A percentile compares a stretch with the other conserved stretches of the same genome.
These are phyloP conservation scores for Sebastes cheni DNA, from an alignment of 2,797 vertebrate species.

Conservation along the genomic window DNA sequence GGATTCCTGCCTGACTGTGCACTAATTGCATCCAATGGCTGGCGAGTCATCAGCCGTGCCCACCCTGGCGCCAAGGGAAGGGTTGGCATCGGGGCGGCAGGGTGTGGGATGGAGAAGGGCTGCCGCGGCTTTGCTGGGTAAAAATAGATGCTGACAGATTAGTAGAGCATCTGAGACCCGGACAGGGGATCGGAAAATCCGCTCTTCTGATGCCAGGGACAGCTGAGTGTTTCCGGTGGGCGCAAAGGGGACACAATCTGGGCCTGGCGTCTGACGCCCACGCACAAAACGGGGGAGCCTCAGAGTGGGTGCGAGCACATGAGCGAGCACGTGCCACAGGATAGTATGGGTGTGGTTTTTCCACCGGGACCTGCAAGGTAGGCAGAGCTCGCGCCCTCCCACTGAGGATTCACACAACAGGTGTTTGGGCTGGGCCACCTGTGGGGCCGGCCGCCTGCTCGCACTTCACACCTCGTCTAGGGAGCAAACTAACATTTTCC, in stretches of 20 bases:
- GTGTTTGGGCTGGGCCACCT: constrained; percentile 83
- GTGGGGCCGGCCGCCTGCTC: constrained; percentile 81
- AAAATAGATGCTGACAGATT: constrained; percentile 84
- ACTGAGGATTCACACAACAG: constrained; percentile 84
- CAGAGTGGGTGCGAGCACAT: constrained; percentile 38
- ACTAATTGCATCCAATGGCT: constrained; percentile 81
- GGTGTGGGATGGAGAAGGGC: constrained; percentile 72
- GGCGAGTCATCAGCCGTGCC: constrained; percentile 68
- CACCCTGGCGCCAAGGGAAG: constrained; percentile 64
- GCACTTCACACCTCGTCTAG: constrained; percentile 77
- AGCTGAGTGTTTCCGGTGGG: constrained; percentile 75
- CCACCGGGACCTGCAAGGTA: constrained; percentile 68
- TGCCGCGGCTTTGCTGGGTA: constrained; percentile 74
- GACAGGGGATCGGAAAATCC: constrained; percentile 85
- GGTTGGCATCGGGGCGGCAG: constrained; percentile 69
- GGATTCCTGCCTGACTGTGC: constrained; percentile 84
- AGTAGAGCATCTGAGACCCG: constrained; percentile 84
- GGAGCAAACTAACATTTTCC: constrained; percentile 83
- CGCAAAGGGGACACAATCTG: constrained; percentile 77
- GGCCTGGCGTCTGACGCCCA: constrained; percentile 76
- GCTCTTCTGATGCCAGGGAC: constrained; percentile 70
- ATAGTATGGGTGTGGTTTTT: constrained; percentile 67
- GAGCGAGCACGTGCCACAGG: constrained; percentile 52
- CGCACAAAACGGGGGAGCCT: constrained; percentile 61
- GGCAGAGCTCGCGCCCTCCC: constrained; percentile 72